Conservation (phyloP, 2,888 invertebrate genomes). For the Notodonta dromedarius region DNA sequence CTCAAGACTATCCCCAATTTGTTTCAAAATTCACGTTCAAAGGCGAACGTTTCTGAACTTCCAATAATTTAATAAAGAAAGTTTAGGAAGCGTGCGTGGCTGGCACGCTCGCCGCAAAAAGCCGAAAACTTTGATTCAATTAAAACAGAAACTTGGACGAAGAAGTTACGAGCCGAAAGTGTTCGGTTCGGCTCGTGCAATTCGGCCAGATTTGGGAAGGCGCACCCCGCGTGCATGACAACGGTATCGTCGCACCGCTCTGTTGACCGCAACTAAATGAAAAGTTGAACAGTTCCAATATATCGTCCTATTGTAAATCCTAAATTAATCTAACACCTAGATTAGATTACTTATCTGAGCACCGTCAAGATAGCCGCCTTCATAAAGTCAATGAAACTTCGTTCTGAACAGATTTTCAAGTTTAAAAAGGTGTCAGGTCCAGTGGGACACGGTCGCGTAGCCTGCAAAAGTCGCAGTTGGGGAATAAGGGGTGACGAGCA, state of each 20-base stretch:
- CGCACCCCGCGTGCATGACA: slow-evolving; percentile 30
- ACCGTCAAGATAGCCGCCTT: slow-evolving; percentile 11
- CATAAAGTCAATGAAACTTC: slow-evolving; percentile 14
- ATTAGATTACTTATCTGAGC: too few species aligned
- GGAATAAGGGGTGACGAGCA: slow-evolving; percentile 82
- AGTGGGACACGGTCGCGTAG: slow-evolving; percentile 69
- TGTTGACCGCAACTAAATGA: slow-evolving; percentile 56
- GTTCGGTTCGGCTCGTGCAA: slow-evolving; percentile 47
- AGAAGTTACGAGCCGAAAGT: slow-evolving; percentile 73
- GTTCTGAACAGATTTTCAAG: slow-evolving; percentile 62
- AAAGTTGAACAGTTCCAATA: slow-evolving; percentile 43
- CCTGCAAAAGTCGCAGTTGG: slow-evolving; percentile 79
- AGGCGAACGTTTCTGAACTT: slow-evolving; percentile 81
- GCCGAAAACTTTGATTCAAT: slow-evolving; percentile 84
- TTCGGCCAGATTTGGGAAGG: slow-evolving; percentile 27
- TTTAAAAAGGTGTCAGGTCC: slow-evolving; percentile 74
- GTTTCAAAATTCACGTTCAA: slow-evolving; percentile 75
- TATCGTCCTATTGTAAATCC: too few species aligned
- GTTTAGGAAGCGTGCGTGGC: slow-evolving; percentile 81
- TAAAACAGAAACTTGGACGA: slow-evolving; percentile 79
- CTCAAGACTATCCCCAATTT: slow-evolving; percentile 72
- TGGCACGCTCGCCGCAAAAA: slow-evolving; percentile 82
- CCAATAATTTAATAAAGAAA: slow-evolving; percentile 84
- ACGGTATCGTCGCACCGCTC: slow-evolving; percentile 33
- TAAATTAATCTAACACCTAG: too few species aligned